These are phyloP conservation scores for Andrena chrysosceles DNA, from an alignment of 2,888 invertebrate species.

Conservation along the genomic window DNA sequence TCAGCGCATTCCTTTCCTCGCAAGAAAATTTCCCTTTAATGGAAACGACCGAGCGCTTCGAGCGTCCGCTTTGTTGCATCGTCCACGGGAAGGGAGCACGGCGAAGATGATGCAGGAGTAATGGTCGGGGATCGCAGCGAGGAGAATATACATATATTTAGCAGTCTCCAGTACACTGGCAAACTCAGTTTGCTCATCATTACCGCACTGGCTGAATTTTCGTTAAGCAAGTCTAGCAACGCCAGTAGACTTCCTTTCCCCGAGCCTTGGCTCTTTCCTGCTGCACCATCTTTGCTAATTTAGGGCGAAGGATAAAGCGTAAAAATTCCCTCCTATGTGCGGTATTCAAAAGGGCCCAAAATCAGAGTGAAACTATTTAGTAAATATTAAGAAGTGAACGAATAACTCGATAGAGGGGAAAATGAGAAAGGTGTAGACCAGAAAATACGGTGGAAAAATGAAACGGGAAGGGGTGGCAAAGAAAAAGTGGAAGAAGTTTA, in stretches of 20 bases:
- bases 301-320: too few relatives aligned
- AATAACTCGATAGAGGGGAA: too few relatives aligned
- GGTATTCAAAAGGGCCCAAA: neutral
- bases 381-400: too few relatives aligned
- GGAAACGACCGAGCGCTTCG: slow-evolving; percentile 31
- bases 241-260: neutral
- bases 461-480: too few relatives aligned
- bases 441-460: too few relatives aligned
- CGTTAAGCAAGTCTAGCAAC: slow-evolving; percentile 31
- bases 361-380: neutral
- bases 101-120: slow-evolving; percentile 13
- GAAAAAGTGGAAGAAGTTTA: too few relatives aligned
- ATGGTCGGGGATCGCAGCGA: slow-evolving; percentile 27
- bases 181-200: slow-evolving; percentile 64
- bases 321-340: too few relatives aligned
- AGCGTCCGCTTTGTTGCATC: slow-evolving; percentile 25
- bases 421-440: too few relatives aligned
- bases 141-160: slow-evolving; percentile 32
- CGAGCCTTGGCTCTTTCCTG: neutral
- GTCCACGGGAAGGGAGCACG: slow-evolving; percentile 1
- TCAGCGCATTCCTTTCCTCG: neutral
- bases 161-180: slow-evolving; percentile 17
- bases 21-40: slow-evolving; percentile 38
- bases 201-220: slow-evolving; percentile 42
- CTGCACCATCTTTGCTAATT: slow-evolving; percentile 17